A percentile compares a stretch with the other conserved stretches of the same genome.
phyloP scores from a whole-genome alignment of 2,113 vertebrate species.

The Ranitomeya variabilis region DNA sequence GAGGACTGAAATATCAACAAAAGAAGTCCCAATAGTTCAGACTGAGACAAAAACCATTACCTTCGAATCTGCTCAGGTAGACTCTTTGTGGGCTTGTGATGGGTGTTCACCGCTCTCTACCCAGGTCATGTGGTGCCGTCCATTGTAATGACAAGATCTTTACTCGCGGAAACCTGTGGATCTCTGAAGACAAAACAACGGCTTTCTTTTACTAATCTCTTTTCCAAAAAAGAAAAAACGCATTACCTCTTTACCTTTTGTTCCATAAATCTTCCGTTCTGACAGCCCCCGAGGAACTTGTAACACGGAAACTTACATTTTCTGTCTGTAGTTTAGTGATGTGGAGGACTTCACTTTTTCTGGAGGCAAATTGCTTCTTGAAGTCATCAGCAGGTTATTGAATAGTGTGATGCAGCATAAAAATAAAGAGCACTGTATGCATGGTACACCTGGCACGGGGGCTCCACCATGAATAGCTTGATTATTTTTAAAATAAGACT shows the following conservation, averaged over 20 bases:
- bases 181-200: neutral
- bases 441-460: no score
- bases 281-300: neutral
- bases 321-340: neutral
- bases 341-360: neutral
- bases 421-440: neutral
- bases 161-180: neutral
- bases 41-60: conserved; percentile 99
- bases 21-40: conserved; percentile 98
- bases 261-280: neutral
- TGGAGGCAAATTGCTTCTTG: neutral
- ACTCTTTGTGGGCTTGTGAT: neutral
- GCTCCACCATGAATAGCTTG: no score
- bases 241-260: neutral
- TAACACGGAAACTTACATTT: neutral
- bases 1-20: conserved; percentile 97
- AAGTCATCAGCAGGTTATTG: neutral
- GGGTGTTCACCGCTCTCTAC: neutral
- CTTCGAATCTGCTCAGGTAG: conserved; percentile 95
- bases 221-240: neutral
- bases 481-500: neutral
- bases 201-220: neutral
- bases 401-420: neutral
- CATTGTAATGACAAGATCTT: neutral
- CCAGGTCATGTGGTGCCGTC: neutral